Evolutionary conservation across 2,113 vertebrate genomes (phyloP).

Genomic region (Apistogramma diplotaenia): DNA sequence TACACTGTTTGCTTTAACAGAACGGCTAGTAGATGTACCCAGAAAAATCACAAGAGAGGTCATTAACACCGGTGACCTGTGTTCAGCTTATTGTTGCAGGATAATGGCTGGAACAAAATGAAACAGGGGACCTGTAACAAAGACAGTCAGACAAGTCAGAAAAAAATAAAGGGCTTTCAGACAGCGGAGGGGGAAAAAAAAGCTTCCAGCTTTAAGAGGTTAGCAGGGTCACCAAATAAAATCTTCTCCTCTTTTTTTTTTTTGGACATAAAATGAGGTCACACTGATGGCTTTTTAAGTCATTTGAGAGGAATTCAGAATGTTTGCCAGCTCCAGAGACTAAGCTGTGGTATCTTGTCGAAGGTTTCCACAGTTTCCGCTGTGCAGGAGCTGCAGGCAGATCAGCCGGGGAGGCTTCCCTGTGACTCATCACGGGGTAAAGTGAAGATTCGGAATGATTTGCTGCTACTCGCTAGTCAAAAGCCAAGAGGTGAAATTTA

Average conservation of each 20-base stretch:
- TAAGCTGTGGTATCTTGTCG: slow-evolving; percentile 33
- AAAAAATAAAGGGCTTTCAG: slow-evolving; percentile 14
- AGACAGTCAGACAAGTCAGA: slow-evolving; percentile 18
- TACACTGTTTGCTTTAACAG: slow-evolving; percentile 27
- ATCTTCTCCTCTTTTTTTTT: neutral
- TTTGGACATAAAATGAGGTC: slow-evolving; percentile 47
- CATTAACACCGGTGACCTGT: slow-evolving; percentile 36
- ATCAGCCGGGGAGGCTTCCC: slow-evolving; percentile 54
- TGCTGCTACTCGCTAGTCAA: neutral
- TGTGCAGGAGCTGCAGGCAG: slow-evolving; percentile 40
- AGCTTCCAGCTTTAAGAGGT: neutral
- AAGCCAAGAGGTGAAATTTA: neutral
- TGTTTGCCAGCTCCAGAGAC: slow-evolving; percentile 30
- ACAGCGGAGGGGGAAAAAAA: neutral
- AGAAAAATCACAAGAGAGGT: slow-evolving; percentile 19
- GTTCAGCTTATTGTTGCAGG: slow-evolving; percentile 29
- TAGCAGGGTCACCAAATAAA: slow-evolving; percentile 14
- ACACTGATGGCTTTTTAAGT: slow-evolving; percentile 51
- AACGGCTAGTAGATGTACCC: neutral
- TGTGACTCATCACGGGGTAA: slow-evolving; percentile 53
- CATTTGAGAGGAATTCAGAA: slow-evolving; percentile 41
- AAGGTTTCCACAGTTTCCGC: slow-evolving; percentile 46
- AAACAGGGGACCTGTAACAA: slow-evolving; percentile 23
- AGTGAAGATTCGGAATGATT: slow-evolving; percentile 55
- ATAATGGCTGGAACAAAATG: slow-evolving; percentile 29